Percentiles rank a stretch among this genome's conserved stretches.
These are phyloP conservation scores for Enteromius viviparus DNA, from an alignment of 2,797 vertebrate species.

Conservation along the genomic window DNA sequence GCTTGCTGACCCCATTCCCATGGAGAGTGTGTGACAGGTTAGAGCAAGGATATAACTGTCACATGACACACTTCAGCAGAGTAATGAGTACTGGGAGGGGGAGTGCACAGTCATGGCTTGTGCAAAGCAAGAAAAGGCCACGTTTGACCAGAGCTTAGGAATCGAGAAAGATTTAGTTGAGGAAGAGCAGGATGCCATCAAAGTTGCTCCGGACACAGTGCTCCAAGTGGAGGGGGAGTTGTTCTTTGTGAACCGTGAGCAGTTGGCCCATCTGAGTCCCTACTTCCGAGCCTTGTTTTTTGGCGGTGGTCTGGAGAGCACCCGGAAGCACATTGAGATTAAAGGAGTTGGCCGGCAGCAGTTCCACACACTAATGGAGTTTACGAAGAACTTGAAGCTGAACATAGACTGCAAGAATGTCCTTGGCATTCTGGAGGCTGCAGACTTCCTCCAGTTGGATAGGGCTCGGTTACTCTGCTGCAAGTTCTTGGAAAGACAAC, in stretches of 20 bases:
- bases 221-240: conserved; percentile 79
- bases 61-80: conserved; percentile 47
- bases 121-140: conserved; percentile 52
- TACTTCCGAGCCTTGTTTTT: conserved; percentile 91
- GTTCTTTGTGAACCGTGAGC: conserved; percentile 82
- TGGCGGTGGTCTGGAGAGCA: conserved; percentile 81
- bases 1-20: conserved; percentile 59
- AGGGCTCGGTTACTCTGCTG: conserved; percentile 81
- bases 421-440: conserved; percentile 80
- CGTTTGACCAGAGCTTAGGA: conserved; percentile 18
- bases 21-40: conserved; percentile 45
- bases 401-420: conserved; percentile 78
- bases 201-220: conserved; percentile 70
- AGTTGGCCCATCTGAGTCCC: conserved; percentile 79
- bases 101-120: conserved; percentile 62
- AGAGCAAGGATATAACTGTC: conserved; percentile 60
- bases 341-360: conserved; percentile 73
- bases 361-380: conserved; percentile 82
- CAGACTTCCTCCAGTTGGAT: conserved; percentile 86
- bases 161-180: neutral
- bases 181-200: conserved; percentile 48
- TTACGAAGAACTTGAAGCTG: conserved; percentile 71
- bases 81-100: conserved; percentile 42
- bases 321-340: conserved; percentile 75
- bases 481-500: conserved; percentile 86